Evolutionary conservation across 2,113 vertebrate genomes (phyloP).

Genomic region (Nothobranchius kuhntae): DNA sequence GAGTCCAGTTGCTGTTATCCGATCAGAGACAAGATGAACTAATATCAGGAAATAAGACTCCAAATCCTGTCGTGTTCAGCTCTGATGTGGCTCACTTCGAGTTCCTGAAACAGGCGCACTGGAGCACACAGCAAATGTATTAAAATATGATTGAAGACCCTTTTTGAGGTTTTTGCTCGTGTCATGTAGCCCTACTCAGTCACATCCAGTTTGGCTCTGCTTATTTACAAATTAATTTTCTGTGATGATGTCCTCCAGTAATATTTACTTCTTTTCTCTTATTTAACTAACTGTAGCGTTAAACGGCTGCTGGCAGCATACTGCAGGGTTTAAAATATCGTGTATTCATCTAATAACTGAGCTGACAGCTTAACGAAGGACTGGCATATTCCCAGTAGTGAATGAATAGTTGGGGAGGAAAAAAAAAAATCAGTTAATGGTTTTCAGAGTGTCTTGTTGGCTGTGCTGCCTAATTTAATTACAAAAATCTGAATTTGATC

Average conservation of each 20-base stretch:
- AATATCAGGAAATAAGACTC: too few species aligned
- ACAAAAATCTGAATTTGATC: slow-evolving; percentile 4
- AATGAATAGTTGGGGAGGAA: background rate
- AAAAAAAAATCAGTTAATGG: too few species aligned
- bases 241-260: background rate
- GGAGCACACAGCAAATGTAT: too few species aligned
- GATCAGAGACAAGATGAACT: too few species aligned
- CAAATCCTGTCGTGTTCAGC: too few species aligned
- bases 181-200: background rate
- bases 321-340: background rate
- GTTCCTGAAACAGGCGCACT: too few species aligned
- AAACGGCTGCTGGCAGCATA: background rate
- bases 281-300: slow-evolving; percentile 1
- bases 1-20: too few species aligned
- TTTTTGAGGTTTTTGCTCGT: background rate
- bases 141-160: too few species aligned
- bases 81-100: too few species aligned
- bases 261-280: background rate
- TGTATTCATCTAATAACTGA: background rate
- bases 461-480: slow-evolving; percentile 2
- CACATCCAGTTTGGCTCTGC: background rate
- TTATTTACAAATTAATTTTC: slow-evolving; percentile 1
- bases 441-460: slow-evolving; percentile 1
- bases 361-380: background rate
- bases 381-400: background rate